Base-by-base conservation (phyloP, 2,113 vertebrate species). In the Campylomormyrus numenius region DNA sequence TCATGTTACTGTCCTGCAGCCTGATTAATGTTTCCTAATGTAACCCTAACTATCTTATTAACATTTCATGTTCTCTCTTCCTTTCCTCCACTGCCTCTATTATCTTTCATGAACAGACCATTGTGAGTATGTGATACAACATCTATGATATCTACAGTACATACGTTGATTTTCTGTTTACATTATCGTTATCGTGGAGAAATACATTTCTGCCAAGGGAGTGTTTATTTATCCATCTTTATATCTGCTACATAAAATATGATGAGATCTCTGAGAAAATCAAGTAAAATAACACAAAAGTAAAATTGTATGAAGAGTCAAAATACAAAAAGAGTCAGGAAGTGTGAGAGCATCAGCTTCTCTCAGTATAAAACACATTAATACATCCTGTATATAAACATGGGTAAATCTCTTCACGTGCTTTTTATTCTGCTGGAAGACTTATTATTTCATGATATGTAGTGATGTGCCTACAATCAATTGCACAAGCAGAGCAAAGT, bases 51-150 rank as follows among this genome's bases (percentile, higher is more conserved):
- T 80, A 56, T 92, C 90, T 90, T 77, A 92, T 91, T 93, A 46
- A 94, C 87, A 48, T 17, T 89, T 66, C 4, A 90, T 91, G 35
- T 1, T n/a, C 5, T 88, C n/a, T n/a, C 27, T 58, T 15, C 50
- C 45, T 39, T 27, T 49, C 46, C 49, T 66, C 21, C 53, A 53
- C 45, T 88, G 35, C 74, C 74, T 17, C 31, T 80, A 19, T 80
- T 80, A 80, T 80, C 15, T 39, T 80, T 80, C 74, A 93, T 91
- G 91, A 90, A 49, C 91, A 80, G 62, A 92, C 74, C 62, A 93
- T 93, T 46, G 93, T 93, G 90, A 93, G 93, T 93, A 90, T 83
- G 6, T 45, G 11, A 83, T 66, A 66, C 8, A 13, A 66, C 62
- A 66, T 31, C n/a, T 70, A 66, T 45, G 39, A 56, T 80, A 39